Conservation (phyloP, 2,888 invertebrate genomes). For the Drosophila pseudotalamancana region DNA sequence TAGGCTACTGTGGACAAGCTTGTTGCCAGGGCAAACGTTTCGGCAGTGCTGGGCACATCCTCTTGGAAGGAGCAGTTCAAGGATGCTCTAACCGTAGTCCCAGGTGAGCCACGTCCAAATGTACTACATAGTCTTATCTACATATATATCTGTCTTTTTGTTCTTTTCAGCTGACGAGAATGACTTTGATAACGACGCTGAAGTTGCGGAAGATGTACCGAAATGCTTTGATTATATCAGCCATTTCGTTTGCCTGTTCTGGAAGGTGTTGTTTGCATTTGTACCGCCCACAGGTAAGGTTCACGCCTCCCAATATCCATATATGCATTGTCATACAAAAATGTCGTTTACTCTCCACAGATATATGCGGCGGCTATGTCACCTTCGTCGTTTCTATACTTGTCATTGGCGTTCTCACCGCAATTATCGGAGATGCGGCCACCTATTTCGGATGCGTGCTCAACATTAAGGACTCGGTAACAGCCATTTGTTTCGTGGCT, state of each 20-base stretch:
- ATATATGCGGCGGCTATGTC: slow-evolving; percentile 96
- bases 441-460: slow-evolving; percentile 99
- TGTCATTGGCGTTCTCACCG: slow-evolving; percentile 97
- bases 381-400: slow-evolving; percentile 97
- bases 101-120: slow-evolving; percentile 87
- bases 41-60: slow-evolving; percentile 96
- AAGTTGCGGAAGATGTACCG: slow-evolving; percentile 87
- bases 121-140: too few species aligned
- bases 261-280: slow-evolving; percentile 99
- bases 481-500: slow-evolving; percentile 98
- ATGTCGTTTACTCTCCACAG: slow-evolving; percentile 85
- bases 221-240: slow-evolving; percentile 96
- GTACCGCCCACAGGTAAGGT: slow-evolving; percentile 96
- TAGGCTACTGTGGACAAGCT: slow-evolving; percentile 99
- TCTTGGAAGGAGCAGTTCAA: slow-evolving; percentile 99
- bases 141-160: background rate
- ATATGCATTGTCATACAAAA: background rate
- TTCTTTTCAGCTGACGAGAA: slow-evolving; percentile 84
- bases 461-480: slow-evolving; percentile 98
- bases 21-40: slow-evolving; percentile 98
- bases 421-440: slow-evolving; percentile 98
- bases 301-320: background rate
- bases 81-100: slow-evolving; percentile 97
- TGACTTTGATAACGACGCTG: slow-evolving; percentile 86
- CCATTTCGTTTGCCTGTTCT: slow-evolving; percentile 98